Percentiles rank a stretch among this genome's conserved stretches.
Evolutionary conservation across 2,888 invertebrate genomes (phyloP).

Genomic region (Habrosyne pyritoides): DNA sequence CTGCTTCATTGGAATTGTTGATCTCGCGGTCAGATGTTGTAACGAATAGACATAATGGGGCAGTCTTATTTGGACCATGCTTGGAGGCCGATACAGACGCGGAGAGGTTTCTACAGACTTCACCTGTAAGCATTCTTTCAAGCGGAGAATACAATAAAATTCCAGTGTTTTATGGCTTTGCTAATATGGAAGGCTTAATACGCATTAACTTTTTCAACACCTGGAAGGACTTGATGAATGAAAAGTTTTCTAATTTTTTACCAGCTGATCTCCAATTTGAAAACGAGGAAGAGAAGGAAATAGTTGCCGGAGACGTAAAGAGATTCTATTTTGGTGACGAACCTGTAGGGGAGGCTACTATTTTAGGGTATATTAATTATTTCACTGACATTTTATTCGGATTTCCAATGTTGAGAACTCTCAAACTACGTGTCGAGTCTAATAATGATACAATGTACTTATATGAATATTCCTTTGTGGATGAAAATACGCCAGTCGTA

Average conservation of each 20-base stretch:
- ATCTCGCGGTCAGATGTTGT: background rate
- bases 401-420: slow-evolving; percentile 40
- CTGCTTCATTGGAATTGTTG: slow-evolving; percentile 22
- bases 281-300: slow-evolving; percentile 34
- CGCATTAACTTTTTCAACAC: slow-evolving; percentile 23
- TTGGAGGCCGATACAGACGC: slow-evolving; percentile 32
- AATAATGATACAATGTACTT: slow-evolving; percentile 47
- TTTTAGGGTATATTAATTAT: slow-evolving; percentile 36
- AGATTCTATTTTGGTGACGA: slow-evolving; percentile 53
- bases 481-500: slow-evolving; percentile 34
- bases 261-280: slow-evolving; percentile 48
- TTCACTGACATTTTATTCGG: slow-evolving; percentile 57
- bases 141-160: slow-evolving; percentile 22
- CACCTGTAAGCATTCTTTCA: slow-evolving; percentile 33
- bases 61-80: slow-evolving; percentile 32
- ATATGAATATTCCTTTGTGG: slow-evolving; percentile 51
- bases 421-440: slow-evolving; percentile 32
- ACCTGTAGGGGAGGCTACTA: slow-evolving; percentile 24
- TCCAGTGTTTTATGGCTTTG: slow-evolving; percentile 44
- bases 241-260: slow-evolving; percentile 46
- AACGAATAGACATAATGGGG: slow-evolving; percentile 6
- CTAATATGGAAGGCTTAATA: slow-evolving; percentile 46
- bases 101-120: slow-evolving; percentile 35
- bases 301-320: slow-evolving; percentile 36
- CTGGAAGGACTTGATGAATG: slow-evolving; percentile 43